These are phyloP conservation scores for Ferrisia virgata DNA, from an alignment of 2,888 invertebrate species.

Conservation along the genomic window DNA sequence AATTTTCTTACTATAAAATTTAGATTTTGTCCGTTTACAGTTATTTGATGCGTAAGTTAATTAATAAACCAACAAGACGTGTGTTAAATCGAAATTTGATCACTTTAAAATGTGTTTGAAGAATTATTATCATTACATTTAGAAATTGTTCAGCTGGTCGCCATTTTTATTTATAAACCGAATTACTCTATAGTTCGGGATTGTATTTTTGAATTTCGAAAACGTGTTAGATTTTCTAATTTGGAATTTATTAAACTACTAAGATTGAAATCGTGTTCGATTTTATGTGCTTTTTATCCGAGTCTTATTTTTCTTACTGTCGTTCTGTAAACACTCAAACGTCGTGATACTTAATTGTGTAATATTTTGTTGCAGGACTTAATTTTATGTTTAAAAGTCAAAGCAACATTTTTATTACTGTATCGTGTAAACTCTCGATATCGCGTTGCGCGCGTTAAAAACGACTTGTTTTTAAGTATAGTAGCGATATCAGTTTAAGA, in stretches of 20 bases:
- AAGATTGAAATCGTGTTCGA: neutral
- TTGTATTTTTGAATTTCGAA: neutral
- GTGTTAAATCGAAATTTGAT: neutral
- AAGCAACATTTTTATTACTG: neutral
- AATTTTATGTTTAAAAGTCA: constrained; percentile 19
- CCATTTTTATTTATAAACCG: constrained; percentile 36
- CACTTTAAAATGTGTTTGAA: neutral
- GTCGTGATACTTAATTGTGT: neutral
- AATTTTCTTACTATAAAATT: neutral
- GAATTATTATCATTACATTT: neutral
- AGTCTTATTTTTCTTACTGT: neutral
- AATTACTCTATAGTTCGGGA: constrained; percentile 6
- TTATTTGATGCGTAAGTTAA: constrained; percentile 21
- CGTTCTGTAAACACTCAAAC: neutral
- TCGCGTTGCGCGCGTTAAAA: constrained; percentile 1
- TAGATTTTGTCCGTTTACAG: neutral
- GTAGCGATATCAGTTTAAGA: neutral
- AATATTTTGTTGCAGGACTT: constrained; percentile 21
- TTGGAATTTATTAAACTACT: neutral
- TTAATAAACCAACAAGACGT: neutral
- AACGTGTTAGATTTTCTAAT: neutral
- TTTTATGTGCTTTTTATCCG: neutral
- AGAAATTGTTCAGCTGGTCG: neutral
- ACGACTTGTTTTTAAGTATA: neutral
- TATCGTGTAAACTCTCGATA: neutral